Percentiles rank a stretch among this genome's conserved stretches.
phyloP scores from a whole-genome alignment of 2,113 vertebrate genomes.

The Vimba vimba region DNA sequence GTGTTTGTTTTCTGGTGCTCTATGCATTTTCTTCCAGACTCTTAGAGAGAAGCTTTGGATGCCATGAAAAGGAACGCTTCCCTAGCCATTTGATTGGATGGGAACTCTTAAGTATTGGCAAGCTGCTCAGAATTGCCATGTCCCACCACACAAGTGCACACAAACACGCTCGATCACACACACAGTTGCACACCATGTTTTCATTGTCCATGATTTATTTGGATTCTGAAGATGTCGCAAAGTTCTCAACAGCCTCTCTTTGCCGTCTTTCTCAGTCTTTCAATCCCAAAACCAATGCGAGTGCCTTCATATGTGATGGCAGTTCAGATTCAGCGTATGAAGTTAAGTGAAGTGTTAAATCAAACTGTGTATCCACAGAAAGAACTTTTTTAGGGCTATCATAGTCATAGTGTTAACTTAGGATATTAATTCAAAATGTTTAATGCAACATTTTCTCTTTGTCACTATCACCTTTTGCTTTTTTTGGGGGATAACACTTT shows the following conservation, averaged over 20 bases:
- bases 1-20: conserved; percentile 31
- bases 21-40: not conserved
- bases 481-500: too few species aligned
- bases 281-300: not conserved
- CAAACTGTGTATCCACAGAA: not conserved
- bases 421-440: not conserved
- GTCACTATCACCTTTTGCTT: not conserved
- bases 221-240: conserved; percentile 14
- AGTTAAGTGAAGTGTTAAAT: not conserved
- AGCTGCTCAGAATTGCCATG: not conserved
- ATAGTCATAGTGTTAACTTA: not conserved
- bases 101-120: conserved; percentile 30
- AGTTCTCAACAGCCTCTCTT: conserved; percentile 16
- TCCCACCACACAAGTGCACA: not conserved
- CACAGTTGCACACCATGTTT: conserved; percentile 19
- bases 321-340: not conserved
- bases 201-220: conserved; percentile 15
- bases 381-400: not conserved
- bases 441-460: not conserved
- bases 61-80: conserved; percentile 16
- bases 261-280: conserved; percentile 17
- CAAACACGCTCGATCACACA: conserved; percentile 3
- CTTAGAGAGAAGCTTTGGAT: conserved; percentile 27
- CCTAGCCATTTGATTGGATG: conserved; percentile 39
- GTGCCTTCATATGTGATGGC: not conserved